Percentiles rank a stretch among this genome's conserved stretches.
Evolutionary conservation across 2,113 vertebrate genomes (phyloP).

Genomic region (Podarcis muralis): DNA sequence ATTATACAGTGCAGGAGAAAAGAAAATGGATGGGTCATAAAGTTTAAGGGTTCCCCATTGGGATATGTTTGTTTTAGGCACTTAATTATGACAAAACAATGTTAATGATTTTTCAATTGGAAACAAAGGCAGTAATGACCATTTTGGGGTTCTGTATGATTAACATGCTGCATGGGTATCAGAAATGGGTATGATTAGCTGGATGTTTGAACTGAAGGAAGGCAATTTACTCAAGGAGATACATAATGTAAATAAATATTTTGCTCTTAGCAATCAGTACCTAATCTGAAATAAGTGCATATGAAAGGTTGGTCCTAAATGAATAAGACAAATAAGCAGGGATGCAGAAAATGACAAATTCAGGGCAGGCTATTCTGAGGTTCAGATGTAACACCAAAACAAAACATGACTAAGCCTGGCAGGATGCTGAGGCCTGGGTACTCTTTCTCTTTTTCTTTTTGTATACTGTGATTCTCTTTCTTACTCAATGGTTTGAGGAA

Average conservation of each 20-base stretch:
- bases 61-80: slow-evolving; percentile 50
- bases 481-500: background rate
- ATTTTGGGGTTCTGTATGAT: slow-evolving; percentile 39
- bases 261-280: background rate
- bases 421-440: background rate
- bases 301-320: background rate
- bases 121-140: slow-evolving; percentile 28
- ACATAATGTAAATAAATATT: background rate
- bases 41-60: slow-evolving; percentile 46
- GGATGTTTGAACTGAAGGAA: slow-evolving; percentile 28
- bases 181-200: slow-evolving; percentile 28
- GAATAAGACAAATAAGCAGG: background rate
- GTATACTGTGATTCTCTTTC: background rate
- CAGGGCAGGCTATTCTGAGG: background rate
- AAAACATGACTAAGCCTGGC: too few relatives aligned
- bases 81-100: slow-evolving; percentile 47
- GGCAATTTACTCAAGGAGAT: slow-evolving; percentile 27
- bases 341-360: background rate
- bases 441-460: background rate
- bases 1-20: slow-evolving; percentile 34
- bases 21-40: slow-evolving; percentile 51
- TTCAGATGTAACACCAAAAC: background rate
- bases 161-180: slow-evolving; percentile 4
- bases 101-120: slow-evolving; percentile 43
- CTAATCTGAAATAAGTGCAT: background rate